Evolutionary conservation across 2,888 invertebrate species (phyloP).

Genomic region (Lithophane socia): DNA sequence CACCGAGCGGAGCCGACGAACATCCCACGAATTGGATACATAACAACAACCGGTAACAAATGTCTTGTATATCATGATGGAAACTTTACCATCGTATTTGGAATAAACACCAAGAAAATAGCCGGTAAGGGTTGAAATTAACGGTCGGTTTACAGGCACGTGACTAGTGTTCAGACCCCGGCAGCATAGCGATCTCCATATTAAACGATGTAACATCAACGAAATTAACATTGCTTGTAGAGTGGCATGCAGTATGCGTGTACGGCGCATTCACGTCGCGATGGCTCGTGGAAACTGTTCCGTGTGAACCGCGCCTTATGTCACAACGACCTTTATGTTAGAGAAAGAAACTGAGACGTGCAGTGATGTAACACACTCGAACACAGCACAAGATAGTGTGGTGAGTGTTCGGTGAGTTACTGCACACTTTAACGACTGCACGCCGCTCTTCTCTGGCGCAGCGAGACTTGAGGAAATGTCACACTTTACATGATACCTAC

Average conservation of each 20-base stretch:
- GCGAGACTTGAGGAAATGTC: neutral
- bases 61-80: neutral
- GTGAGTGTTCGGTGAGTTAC: neutral
- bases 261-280: neutral
- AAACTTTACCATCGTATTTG: neutral
- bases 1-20: neutral
- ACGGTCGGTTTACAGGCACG: too few species aligned
- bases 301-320: conserved; percentile 60
- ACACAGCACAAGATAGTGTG: neutral
- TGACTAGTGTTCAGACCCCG: neutral
- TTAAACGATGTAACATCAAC: neutral
- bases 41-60: neutral
- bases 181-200: neutral
- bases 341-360: conserved; percentile 15
- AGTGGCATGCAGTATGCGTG: conserved; percentile 1
- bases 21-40: neutral
- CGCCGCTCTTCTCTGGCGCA: neutral
- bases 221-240: neutral
- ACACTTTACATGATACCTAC: neutral
- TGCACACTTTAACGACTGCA: neutral
- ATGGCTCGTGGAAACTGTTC: conserved; percentile 52
- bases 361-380: conserved; percentile 23
- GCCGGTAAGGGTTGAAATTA: neutral
- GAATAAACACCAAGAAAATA: neutral
- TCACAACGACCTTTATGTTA: conserved; percentile 25